Percentiles rank a stretch among this genome's conserved stretches.
Conservation (phyloP, 2,797 vertebrate species). For the Artibeus jamaicensis region DNA sequence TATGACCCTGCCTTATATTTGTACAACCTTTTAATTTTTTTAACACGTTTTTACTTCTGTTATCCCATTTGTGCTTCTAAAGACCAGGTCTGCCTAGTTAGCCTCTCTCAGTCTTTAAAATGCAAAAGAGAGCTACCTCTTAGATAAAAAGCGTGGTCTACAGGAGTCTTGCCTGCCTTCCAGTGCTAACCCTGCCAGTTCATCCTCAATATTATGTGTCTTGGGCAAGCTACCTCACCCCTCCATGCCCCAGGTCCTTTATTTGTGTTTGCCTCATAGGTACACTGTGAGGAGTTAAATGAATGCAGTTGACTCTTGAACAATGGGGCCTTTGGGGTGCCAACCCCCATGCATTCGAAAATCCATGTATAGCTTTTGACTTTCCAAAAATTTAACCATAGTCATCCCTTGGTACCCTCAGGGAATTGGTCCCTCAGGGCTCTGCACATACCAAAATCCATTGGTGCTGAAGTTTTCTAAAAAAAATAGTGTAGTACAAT, state of each 20-base stretch:
- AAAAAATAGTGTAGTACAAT: neutral
- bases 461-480: neutral
- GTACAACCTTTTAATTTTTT: neutral
- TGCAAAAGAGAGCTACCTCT: neutral
- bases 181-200: neutral
- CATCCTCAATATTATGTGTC: neutral
- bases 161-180: neutral
- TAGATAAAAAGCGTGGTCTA: neutral
- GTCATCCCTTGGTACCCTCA: neutral
- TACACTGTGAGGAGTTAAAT: neutral
- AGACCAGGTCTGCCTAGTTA: neutral
- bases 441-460: neutral
- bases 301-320: neutral
- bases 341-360: accelerated
- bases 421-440: neutral
- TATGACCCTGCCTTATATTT: neutral
- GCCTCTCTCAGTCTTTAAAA: neutral
- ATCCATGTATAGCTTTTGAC: neutral
- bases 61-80: neutral
- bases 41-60: neutral
- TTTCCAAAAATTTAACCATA: neutral
- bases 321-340: neutral
- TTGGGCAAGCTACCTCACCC: neutral
- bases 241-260: neutral
- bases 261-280: neutral